These are phyloP conservation scores for Telmatochromis sp. DNA, from an alignment of 2,113 vertebrate species.

Conservation along the genomic window DNA sequence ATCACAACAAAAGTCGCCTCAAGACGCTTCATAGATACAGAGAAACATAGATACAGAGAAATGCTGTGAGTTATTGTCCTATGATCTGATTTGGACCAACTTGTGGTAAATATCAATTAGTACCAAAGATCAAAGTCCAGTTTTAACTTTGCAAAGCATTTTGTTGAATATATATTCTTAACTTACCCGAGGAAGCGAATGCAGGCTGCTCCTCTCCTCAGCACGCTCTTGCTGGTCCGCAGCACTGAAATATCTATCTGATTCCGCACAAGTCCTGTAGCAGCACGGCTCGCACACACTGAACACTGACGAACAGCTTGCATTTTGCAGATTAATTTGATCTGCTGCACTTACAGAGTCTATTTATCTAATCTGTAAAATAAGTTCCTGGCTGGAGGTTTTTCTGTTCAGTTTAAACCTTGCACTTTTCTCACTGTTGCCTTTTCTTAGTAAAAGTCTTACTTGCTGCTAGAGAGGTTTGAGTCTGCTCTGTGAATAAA, in stretches of 20 bases:
- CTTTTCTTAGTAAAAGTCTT: neutral
- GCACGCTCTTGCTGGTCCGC: slow-evolving; percentile 26
- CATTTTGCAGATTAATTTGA: slow-evolving; percentile 24
- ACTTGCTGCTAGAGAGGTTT: neutral
- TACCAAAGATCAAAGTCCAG: no score
- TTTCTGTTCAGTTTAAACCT: neutral
- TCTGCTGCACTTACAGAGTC: neutral
- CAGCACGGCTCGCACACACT: slow-evolving; percentile 38
- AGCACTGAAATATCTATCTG: slow-evolving; percentile 50
- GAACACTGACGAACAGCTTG: slow-evolving; percentile 57
- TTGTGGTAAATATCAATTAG: neutral
- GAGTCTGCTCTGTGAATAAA: neutral
- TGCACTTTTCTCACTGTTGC: neutral
- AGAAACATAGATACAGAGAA: no score
- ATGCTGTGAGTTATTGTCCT: neutral
- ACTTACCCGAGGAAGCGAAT: slow-evolving; percentile 55
- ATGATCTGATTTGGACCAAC: neutral
- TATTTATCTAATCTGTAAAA: neutral
- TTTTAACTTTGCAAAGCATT: neutral
- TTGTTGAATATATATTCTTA: neutral
- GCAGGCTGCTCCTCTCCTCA: slow-evolving; percentile 40
- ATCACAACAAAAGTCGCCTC: no score
- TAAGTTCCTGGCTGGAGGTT: neutral
- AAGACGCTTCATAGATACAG: no score
- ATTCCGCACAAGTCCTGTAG: slow-evolving; percentile 30